phyloP scores from a whole-genome alignment of 2,888 invertebrate species.

The Gymnocheta viridis region DNA sequence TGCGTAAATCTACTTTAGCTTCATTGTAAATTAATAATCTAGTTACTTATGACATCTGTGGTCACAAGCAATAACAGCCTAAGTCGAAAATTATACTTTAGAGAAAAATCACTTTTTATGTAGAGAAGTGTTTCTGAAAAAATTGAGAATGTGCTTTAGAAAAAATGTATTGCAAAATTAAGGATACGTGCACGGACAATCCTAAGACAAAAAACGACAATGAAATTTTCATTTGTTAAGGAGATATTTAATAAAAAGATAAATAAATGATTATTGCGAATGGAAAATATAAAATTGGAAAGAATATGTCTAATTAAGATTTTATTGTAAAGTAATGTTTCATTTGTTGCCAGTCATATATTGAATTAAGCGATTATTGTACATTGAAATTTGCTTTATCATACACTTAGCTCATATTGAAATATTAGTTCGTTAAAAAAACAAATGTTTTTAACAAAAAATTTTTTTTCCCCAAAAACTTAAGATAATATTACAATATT shows the following conservation, averaged over 20 bases:
- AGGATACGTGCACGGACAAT: conserved; percentile 8
- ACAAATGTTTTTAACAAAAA: neutral
- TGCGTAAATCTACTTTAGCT: no score
- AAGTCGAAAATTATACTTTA: no score
- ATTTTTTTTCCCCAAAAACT: no score
- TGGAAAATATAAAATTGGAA: conserved; percentile 23
- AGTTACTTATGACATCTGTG: no score
- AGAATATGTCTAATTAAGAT: conserved; percentile 20
- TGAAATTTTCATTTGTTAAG: conserved; percentile 19
- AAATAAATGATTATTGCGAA: neutral
- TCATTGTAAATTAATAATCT: no score
- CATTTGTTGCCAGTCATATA: conserved; percentile 9
- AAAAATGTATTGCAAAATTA: neutral
- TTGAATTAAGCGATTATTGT: conserved; percentile 26
- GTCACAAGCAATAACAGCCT: no score
- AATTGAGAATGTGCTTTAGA: no score
- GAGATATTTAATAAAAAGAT: conserved; percentile 8
- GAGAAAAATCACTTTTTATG: no score
- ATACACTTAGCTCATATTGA: conserved; percentile 2
- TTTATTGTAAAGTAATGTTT: conserved; percentile 30
- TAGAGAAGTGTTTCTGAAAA: no score
- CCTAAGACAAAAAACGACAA: conserved; percentile 25
- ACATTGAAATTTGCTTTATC: conserved; percentile 3
- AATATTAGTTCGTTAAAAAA: conserved; percentile 8
- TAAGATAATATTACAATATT: neutral